These are phyloP conservation scores for Lithobates sylvaticus DNA, from an alignment of 2,797 vertebrate species.

Conservation along the genomic window DNA sequence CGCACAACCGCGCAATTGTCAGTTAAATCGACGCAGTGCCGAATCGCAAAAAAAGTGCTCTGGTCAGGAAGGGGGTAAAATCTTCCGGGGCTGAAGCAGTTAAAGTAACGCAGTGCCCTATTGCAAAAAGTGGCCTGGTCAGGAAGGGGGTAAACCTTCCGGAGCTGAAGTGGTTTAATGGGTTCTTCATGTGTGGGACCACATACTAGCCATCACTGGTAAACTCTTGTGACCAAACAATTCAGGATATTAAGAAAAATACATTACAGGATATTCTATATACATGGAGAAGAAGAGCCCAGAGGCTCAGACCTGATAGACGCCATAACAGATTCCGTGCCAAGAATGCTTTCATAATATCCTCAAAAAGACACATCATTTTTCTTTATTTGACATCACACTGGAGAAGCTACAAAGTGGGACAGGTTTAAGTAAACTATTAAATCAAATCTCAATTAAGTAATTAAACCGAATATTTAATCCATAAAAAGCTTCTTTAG, in stretches of 20 bases:
- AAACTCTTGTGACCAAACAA: background rate
- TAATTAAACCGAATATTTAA: slow-evolving; percentile 59
- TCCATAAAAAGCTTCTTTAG: slow-evolving; percentile 50
- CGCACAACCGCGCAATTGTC: too few relatives aligned
- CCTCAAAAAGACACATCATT: slow-evolving; percentile 27
- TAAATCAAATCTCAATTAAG: slow-evolving; percentile 59
- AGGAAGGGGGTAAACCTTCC: too few relatives aligned
- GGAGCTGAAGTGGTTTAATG: too few relatives aligned
- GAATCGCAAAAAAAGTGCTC: too few relatives aligned
- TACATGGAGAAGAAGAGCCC: background rate
- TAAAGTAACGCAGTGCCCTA: too few relatives aligned
- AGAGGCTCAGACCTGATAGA: background rate
- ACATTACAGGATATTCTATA: too few relatives aligned
- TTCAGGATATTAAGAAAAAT: background rate
- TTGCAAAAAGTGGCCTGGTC: too few relatives aligned
- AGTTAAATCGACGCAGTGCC: too few relatives aligned
- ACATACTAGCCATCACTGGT: too few relatives aligned
- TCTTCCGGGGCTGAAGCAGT: too few relatives aligned
- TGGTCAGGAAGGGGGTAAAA: too few relatives aligned
- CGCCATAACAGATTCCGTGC: slow-evolving; percentile 7
- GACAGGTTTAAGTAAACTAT: slow-evolving; percentile 56
- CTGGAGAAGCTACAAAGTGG: slow-evolving; percentile 14
- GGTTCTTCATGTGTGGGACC: too few relatives aligned
- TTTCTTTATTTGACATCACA: slow-evolving; percentile 26
- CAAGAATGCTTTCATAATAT: slow-evolving; percentile 38